phyloP scores from a whole-genome alignment of 1,140 invertebrate species.

The Drosophila persimilis region DNA sequence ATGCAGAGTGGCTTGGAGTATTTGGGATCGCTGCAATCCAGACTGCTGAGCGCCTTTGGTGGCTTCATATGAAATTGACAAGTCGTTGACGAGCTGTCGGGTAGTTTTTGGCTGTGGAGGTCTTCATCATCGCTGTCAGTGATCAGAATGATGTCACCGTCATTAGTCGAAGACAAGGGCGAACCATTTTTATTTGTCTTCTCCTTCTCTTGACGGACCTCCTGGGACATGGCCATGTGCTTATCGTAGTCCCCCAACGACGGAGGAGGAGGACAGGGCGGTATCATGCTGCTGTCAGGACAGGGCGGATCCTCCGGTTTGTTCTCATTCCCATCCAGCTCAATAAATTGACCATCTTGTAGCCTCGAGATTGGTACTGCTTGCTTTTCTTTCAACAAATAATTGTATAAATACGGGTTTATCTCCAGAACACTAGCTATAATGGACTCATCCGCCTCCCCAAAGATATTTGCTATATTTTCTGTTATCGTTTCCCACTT shows the following conservation, averaged over 20 bases:
- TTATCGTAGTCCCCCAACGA: conserved; percentile 44
- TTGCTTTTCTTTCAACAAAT: conserved; percentile 21
- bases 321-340: conserved; percentile 18
- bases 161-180: conserved; percentile 12
- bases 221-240: conserved; percentile 53
- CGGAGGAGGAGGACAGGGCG: background rate
- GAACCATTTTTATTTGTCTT: conserved; percentile 5
- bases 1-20: too few relatives aligned
- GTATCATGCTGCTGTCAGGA: background rate
- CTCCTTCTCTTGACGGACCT: conserved; percentile 63
- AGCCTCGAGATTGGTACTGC: conserved; percentile 15
- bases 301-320: background rate
- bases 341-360: conserved; percentile 52
- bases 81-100: conserved; percentile 36
- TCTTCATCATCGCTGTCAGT: conserved; percentile 59
- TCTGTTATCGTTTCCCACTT: conserved; percentile 22
- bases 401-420: conserved; percentile 58
- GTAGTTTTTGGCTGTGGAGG: conserved; percentile 53
- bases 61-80: background rate
- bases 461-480: conserved; percentile 64
- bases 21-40: conserved; percentile 16
- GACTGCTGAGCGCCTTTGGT: conserved; percentile 18
- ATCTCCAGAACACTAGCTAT: conserved; percentile 37
- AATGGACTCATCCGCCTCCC: conserved; percentile 53
- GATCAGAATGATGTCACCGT: conserved; percentile 51